Evolutionary conservation across 37 sponge, comb jelly and placozoan genomes (phyloP).

Genomic region (Bolinopsis microptera): DNA sequence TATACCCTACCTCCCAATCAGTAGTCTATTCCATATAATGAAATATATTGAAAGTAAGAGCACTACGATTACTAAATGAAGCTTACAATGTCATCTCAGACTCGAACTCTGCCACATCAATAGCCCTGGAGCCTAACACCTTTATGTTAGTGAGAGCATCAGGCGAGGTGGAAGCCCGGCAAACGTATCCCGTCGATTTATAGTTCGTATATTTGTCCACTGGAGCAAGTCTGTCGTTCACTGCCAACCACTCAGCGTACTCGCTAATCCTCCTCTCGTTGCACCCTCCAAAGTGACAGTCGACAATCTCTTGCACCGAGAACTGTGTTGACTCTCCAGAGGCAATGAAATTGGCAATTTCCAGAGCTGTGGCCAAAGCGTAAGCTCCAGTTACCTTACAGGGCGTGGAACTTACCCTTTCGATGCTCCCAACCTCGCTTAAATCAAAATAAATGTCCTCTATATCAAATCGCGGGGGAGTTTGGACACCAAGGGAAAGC

Average conservation of each 20-base stretch:
- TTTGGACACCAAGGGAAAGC: background rate
- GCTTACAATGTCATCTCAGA: background rate
- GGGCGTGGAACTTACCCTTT: background rate
- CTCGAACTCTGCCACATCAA: background rate
- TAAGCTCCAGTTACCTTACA: background rate
- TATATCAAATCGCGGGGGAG: background rate
- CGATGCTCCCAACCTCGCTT: background rate
- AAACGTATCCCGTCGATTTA: background rate
- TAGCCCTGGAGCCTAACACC: background rate
- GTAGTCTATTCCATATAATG: too few species aligned
- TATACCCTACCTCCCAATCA: too few species aligned
- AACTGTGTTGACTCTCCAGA: background rate
- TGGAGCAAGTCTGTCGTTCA: background rate
- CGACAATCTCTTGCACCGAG: background rate
- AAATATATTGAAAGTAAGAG: too few species aligned
- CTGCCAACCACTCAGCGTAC: background rate
- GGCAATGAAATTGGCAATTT: background rate
- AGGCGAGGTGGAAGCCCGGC: background rate
- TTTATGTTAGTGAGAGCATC: background rate
- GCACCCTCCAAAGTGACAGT: background rate
- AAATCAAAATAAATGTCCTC: background rate
- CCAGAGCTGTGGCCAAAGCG: background rate
- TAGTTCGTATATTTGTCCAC: background rate
- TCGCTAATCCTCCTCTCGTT: background rate
- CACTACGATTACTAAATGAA: background rate